A percentile compares a stretch with the other conserved stretches of the same genome.
These are phyloP conservation scores for Mohoua ochrocephala DNA, from an alignment of 2,113 vertebrate genomes.

Conservation along the genomic window DNA sequence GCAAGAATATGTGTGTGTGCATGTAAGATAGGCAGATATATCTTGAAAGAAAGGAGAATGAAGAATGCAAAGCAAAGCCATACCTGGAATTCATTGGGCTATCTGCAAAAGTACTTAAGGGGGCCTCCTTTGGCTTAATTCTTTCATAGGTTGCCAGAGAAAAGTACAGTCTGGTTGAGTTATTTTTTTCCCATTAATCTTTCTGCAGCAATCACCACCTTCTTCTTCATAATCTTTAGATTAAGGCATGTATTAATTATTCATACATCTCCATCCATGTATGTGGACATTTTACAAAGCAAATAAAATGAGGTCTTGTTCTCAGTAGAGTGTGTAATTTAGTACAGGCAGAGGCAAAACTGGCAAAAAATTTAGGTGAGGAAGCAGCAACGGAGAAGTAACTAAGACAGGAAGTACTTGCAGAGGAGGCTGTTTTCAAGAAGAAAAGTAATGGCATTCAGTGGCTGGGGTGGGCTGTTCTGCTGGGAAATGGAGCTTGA, in stretches of 20 bases:
- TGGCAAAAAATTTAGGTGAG: background rate
- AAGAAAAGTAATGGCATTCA: background rate
- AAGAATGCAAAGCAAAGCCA: background rate
- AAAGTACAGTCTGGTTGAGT: conserved; percentile 26
- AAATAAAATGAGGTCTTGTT: background rate
- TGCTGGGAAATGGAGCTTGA: background rate
- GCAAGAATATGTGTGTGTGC: background rate
- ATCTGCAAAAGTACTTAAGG: conserved; percentile 44
- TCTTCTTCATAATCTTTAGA: conserved; percentile 47
- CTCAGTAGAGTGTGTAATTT: background rate
- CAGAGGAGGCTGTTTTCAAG: background rate
- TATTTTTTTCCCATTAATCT: conserved; percentile 27
- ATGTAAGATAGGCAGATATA: background rate
- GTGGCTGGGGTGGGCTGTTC: background rate
- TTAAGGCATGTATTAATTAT: conserved; percentile 48
- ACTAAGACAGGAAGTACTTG: background rate
- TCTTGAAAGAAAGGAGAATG: background rate
- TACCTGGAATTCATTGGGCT: conserved; percentile 25
- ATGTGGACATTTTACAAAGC: background rate
- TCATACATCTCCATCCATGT: background rate
- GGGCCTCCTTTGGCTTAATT: conserved; percentile 24
- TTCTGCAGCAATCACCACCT: conserved; percentile 19
- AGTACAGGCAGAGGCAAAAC: background rate
- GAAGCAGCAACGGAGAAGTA: background rate
- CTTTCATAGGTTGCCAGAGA: conserved; percentile 8